Conservation (phyloP, 2,888 invertebrate genomes). For the Onthophagus sagittarius region DNA sequence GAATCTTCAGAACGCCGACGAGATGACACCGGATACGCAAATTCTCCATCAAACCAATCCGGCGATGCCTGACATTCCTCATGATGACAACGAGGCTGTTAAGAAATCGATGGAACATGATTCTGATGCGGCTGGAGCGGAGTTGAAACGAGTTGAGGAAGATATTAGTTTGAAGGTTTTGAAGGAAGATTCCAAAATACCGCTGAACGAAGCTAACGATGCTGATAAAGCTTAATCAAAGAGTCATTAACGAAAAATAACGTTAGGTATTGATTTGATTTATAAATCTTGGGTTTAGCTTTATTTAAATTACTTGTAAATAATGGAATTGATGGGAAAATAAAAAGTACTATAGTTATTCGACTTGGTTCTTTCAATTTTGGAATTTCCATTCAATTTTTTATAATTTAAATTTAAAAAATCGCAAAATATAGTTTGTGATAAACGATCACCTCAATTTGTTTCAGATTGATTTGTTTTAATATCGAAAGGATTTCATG, state of each 20-base stretch:
- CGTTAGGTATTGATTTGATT: not conserved
- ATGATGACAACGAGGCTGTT: not conserved
- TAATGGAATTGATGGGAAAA: not conserved
- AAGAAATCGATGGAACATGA: slow-evolving; percentile 5
- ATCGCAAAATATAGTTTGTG: no score
- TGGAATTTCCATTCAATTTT: no score
- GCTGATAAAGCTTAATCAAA: not conserved
- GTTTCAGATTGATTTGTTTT: no score
- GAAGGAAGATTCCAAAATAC: not conserved
- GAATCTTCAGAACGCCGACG: not conserved
- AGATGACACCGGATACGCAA: not conserved
- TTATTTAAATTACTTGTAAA: not conserved
- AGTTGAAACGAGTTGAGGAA: not conserved
- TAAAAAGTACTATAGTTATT: no score
- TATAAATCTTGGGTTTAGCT: not conserved
- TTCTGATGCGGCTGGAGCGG: not conserved
- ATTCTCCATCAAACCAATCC: not conserved
- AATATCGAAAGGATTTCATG: no score
- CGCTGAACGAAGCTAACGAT: not conserved
- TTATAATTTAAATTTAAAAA: no score
- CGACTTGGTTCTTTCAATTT: no score
- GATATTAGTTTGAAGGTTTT: slow-evolving; percentile 8
- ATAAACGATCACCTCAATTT: no score
- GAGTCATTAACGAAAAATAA: not conserved
- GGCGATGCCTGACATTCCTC: not conserved